Percentiles rank a stretch among this genome's conserved stretches.
Evolutionary conservation across 2,113 vertebrate genomes (phyloP).

Genomic region (Melanerpes formicivorus): DNA sequence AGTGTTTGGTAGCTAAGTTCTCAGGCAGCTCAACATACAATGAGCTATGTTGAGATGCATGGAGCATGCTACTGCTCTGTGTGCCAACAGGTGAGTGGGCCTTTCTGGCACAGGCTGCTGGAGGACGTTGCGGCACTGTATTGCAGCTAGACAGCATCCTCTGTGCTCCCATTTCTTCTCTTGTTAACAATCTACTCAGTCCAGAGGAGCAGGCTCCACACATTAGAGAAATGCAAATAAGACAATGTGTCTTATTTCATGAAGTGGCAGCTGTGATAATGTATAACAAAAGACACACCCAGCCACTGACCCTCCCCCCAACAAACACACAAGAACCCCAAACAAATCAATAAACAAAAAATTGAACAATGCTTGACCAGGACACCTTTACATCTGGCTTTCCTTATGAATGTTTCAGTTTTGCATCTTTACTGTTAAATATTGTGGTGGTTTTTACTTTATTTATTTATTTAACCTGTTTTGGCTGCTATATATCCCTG

Average conservation of each 20-base stretch:
- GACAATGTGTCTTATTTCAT: not conserved
- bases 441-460: not conserved
- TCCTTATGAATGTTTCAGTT: not conserved
- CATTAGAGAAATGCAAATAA: not conserved
- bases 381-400: slow-evolving; percentile 3
- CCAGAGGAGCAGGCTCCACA: not conserved
- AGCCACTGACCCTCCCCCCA: too few relatives aligned
- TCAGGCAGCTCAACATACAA: not conserved
- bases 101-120: not conserved
- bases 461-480: not conserved
- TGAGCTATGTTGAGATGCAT: not conserved
- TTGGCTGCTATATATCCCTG: not conserved
- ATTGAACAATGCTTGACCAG: not conserved
- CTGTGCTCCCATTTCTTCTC: not conserved
- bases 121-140: not conserved
- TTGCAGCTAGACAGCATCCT: not conserved
- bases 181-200: not conserved
- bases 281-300: too few relatives aligned
- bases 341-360: not conserved
- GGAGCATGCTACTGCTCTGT: not conserved
- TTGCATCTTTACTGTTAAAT: not conserved
- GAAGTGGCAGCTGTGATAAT: not conserved
- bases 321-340: too few relatives aligned
- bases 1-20: not conserved
- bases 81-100: fast-evolving